Evolutionary conservation across 2,113 vertebrate genomes (phyloP), one percentile per base, ranked within the genome.

Genomic region (Misgurnus mizolepis): DNA sequence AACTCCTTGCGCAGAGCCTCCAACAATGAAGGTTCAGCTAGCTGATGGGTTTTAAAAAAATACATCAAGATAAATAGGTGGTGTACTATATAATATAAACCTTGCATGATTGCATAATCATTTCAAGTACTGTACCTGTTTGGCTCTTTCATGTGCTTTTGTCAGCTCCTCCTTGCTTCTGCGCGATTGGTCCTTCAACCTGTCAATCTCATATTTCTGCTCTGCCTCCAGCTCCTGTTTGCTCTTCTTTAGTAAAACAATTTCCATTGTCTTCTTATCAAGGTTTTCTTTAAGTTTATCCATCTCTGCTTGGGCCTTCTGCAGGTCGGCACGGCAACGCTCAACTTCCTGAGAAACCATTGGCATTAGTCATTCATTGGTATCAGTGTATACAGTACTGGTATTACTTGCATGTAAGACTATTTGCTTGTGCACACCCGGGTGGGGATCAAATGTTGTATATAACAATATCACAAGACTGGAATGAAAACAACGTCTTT

Each of bases 201-300:
- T 83, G 79, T 90, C 84, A 60, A 93, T 93, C 58, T 93, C 90
- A 61, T 90, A 94, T 73, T 92, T 91, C 0, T 89, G 92, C 45
- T 93, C 92, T 6, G 94, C 92, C 10, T 92, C 93, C 88, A 94
- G 94, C 4, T 92, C 88, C 85, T 95, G 95, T 80, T 94, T 89
- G 76, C 89, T 82, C 39, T 93, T 95, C 71, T 93, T 95, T 67
- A 96, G 55, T 0, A 89, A 83, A 0, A 90, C 92, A 67, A 96
- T 73, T 85, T 98, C 97, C 89, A 91, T 91, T 53, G 96, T 94
- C 84, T 94, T 92, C 84, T 91, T 94, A 66, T 89, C 93, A 43
- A 80, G 86, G 61, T 86, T 86, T 2, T 85, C 83, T 43, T 92
- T 94, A 74, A 86, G 90, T 64, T 90, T 90, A 78, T 94, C 93